Percentiles rank a stretch among this genome's conserved stretches.
Conservation (phyloP, 1,140 invertebrate species). For the Zaprionus africanus region DNA sequence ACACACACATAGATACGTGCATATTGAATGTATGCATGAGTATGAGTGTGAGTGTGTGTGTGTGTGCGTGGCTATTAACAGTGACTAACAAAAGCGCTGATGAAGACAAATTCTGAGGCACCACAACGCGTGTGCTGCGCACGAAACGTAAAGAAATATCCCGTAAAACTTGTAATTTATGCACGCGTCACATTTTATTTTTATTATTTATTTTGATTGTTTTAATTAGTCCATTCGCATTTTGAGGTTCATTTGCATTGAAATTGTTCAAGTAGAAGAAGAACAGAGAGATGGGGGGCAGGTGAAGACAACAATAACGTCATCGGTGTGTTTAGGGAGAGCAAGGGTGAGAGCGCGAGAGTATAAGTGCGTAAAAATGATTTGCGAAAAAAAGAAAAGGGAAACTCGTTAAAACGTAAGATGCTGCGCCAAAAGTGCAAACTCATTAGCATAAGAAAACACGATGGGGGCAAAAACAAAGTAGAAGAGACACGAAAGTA, state of each 20-base stretch:
- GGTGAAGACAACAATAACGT: conserved; percentile 72
- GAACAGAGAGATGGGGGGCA: conserved; percentile 12
- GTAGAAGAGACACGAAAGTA: conserved; percentile 37
- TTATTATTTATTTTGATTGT: conserved; percentile 69
- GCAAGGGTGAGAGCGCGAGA: conserved; percentile 6
- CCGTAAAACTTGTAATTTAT: conserved; percentile 31
- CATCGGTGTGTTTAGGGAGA: conserved; percentile 46
- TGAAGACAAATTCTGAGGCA: conserved; percentile 49
- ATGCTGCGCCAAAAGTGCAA: conserved; percentile 53
- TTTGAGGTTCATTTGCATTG: conserved; percentile 63
- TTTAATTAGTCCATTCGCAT: conserved; percentile 59
- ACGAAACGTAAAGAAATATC: conserved; percentile 25
- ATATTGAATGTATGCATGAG: neutral
- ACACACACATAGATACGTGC: neutral
- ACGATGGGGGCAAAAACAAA: conserved; percentile 52
- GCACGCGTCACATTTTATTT: conserved; percentile 23
- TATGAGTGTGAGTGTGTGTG: conserved; percentile 16
- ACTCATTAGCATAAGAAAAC: conserved; percentile 79
- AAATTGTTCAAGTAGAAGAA: conserved; percentile 20
- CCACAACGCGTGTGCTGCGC: conserved; percentile 12
- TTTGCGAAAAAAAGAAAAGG: conserved; percentile 15
- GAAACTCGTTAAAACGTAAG: conserved; percentile 42
- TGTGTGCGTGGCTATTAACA: conserved; percentile 68
- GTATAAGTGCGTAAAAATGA: conserved; percentile 33
- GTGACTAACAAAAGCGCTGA: conserved; percentile 60